Evolutionary conservation across 2,797 vertebrate species (phyloP).

Genomic region (Danio jaintianensis): DNA sequence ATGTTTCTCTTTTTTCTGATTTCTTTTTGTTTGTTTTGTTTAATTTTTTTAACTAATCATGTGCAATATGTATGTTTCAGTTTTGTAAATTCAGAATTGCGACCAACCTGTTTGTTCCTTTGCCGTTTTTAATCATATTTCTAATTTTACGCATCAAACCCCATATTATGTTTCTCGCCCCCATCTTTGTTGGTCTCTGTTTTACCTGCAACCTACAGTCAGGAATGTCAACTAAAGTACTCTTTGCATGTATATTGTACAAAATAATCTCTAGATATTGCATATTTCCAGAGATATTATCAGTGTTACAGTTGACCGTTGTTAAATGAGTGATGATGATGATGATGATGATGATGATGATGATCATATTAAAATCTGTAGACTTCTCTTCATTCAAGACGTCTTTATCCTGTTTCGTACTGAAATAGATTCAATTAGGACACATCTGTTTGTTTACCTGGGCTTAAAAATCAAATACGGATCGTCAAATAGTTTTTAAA

Average conservation of each 20-base stretch:
- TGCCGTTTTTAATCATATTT: conserved; percentile 50
- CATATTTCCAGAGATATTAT: conserved; percentile 86
- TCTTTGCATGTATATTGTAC: conserved; percentile 83
- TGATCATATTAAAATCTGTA: conserved; percentile 83
- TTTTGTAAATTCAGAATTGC: conserved; percentile 68
- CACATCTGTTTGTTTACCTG: conserved; percentile 37
- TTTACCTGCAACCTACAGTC: conserved; percentile 75
- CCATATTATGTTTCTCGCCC: conserved; percentile 65
- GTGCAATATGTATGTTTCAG: conserved; percentile 77
- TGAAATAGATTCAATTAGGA: conserved; percentile 51
- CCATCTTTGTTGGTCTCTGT: conserved; percentile 69
- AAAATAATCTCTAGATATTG: conserved; percentile 85
- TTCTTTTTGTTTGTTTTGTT: conserved; percentile 49
- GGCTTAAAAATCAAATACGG: conserved; percentile 46
- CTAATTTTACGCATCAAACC: conserved; percentile 59
- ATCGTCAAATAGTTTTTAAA: conserved; percentile 39
- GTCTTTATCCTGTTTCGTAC: conserved; percentile 73
- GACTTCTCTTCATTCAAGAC: conserved; percentile 79
- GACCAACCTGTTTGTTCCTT: conserved; percentile 61
- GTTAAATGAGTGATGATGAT: conserved; percentile 82
- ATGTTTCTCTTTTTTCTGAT: conserved; percentile 36
- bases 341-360: conserved; percentile 63
- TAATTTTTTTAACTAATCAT: conserved; percentile 67
- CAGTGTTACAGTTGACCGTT: conserved; percentile 88
- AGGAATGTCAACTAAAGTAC: conserved; percentile 77